Evolutionary conservation across 2,113 vertebrate species (phyloP).

Genomic region (Etheostoma spectabile): DNA sequence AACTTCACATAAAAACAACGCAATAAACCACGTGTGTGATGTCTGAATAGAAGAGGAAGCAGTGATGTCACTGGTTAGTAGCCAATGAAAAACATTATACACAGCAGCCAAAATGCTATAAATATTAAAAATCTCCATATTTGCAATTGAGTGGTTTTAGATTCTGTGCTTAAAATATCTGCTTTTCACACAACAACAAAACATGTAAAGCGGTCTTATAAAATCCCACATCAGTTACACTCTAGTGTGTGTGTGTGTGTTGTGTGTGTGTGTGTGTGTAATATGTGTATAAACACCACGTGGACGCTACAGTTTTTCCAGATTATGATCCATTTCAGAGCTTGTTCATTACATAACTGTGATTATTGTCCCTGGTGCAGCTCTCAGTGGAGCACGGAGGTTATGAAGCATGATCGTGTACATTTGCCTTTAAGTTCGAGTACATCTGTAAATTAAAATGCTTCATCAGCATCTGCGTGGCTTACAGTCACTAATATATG

Average conservation of each 20-base stretch:
- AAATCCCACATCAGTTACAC: background rate
- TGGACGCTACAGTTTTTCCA: background rate
- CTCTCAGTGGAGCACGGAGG: conserved; percentile 1
- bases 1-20: too few species aligned
- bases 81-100: background rate
- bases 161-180: background rate
- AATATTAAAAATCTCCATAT: background rate
- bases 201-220: background rate
- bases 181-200: too few species aligned
- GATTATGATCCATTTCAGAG: conserved; percentile 40
- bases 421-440: background rate
- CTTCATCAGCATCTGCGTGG: background rate
- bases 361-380: background rate
- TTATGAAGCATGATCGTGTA: conserved; percentile 37
- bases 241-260: background rate
- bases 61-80: too few species aligned
- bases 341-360: conserved; percentile 51
- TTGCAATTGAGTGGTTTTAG: background rate
- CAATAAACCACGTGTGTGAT: too few species aligned
- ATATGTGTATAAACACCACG: background rate
- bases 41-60: too few species aligned
- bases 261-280: background rate
- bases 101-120: background rate
- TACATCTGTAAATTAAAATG: conserved; percentile 25
- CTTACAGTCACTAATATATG: background rate